Conservation (phyloP, 2,113 vertebrate species). For the Peucedramus taeniatus region DNA sequence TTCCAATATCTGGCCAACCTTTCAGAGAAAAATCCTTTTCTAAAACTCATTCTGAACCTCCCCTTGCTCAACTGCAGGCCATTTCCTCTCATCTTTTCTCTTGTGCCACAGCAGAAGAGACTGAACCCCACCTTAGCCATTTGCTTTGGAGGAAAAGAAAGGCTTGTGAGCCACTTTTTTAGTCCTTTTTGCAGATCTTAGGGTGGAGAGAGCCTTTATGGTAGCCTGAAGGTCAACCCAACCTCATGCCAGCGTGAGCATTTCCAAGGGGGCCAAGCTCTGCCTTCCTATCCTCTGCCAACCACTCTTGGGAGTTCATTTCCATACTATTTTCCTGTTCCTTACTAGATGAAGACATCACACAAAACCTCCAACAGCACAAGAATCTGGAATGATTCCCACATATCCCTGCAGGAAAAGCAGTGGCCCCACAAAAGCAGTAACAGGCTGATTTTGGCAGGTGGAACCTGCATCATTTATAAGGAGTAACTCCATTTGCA, state of each 20-base stretch:
- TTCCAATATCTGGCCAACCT: background rate
- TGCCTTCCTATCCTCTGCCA: background rate
- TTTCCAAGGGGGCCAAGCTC: background rate
- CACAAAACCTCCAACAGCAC: background rate
- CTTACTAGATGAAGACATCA: background rate
- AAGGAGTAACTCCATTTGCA: background rate
- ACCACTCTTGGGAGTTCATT: rapidly evolving
- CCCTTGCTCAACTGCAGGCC: background rate
- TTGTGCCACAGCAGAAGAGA: background rate
- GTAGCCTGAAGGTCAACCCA: background rate
- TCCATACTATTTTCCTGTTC: background rate
- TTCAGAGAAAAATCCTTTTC: background rate
- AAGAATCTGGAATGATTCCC: background rate
- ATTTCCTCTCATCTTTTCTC: background rate
- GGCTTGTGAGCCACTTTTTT: background rate
- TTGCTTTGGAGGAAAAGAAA: background rate
- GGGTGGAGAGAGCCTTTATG: background rate
- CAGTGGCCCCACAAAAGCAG: background rate
- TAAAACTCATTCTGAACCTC: background rate
- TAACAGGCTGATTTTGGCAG: background rate
- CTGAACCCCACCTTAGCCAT: no score
- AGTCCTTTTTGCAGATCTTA: background rate
- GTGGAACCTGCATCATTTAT: background rate
- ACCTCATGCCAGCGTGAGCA: rapidly evolving
- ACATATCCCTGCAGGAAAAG: background rate